A percentile compares a stretch with the other conserved stretches of the same genome.
These are phyloP conservation scores for Vandiemenella viatica DNA, from an alignment of 2,888 invertebrate genomes.

Conservation along the genomic window DNA sequence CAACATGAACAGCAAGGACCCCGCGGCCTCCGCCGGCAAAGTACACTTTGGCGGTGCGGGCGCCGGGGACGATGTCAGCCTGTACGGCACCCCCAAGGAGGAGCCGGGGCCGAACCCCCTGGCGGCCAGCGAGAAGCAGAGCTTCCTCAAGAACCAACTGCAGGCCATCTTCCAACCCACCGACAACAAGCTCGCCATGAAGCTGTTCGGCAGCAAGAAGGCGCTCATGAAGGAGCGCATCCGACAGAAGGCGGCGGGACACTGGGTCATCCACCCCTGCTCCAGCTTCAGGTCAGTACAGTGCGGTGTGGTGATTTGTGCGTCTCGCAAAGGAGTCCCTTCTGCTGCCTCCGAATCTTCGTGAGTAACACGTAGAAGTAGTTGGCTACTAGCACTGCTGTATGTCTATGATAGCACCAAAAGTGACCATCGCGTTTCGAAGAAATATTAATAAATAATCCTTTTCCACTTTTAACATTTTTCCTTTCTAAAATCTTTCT, in stretches of 20 bases:
- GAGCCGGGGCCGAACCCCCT: constrained; percentile 69
- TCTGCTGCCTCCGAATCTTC: too few species aligned
- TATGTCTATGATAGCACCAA: too few species aligned
- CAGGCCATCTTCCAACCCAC: constrained; percentile 97
- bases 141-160: constrained; percentile 86
- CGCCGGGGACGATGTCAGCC: constrained; percentile 82
- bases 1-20: constrained; percentile 42
- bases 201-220: constrained; percentile 97
- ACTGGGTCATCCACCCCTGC: constrained; percentile 99
- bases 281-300: constrained; percentile 94
- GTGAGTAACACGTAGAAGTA: too few species aligned
- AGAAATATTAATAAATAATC: too few species aligned
- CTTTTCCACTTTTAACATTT: too few species aligned
- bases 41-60: constrained; percentile 75
- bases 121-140: constrained; percentile 48
- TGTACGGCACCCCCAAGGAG: constrained; percentile 96
- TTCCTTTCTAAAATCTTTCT: too few species aligned
- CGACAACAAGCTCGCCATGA: constrained; percentile 99
- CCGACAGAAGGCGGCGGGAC: constrained; percentile 93
- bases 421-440: too few species aligned
- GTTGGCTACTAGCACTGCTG: too few species aligned
- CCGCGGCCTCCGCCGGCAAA: too few species aligned
- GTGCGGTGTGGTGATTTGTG: constrained; percentile 67
- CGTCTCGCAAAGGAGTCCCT: too few species aligned
- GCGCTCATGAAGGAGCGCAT: constrained; percentile 97